Conservation (phyloP, 2,797 vertebrate genomes). For the Phataginus tetradactyla region DNA sequence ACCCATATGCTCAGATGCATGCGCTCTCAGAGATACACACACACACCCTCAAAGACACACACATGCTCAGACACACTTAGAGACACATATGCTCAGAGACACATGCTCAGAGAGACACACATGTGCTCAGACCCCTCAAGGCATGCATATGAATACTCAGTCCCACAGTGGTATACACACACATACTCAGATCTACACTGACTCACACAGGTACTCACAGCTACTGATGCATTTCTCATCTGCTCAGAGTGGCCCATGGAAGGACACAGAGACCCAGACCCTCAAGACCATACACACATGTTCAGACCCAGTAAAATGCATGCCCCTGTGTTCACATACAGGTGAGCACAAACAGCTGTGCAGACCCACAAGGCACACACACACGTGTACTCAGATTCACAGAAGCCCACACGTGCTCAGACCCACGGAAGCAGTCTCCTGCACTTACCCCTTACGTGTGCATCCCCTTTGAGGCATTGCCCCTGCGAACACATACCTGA, state of each 20-base stretch:
- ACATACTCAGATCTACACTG: fast-evolving
- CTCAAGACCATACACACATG: not conserved
- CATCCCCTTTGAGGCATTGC: not conserved
- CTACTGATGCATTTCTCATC: not conserved
- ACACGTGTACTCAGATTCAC: not conserved
- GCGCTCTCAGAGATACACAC: not conserved
- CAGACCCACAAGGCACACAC: not conserved
- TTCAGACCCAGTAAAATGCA: not conserved
- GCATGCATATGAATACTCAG: fast-evolving
- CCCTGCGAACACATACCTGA: fast-evolving
- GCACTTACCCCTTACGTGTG: fast-evolving
- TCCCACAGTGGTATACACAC: not conserved
- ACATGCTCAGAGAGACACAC: not conserved
- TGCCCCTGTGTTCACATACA: not conserved
- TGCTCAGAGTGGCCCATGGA: not conserved
- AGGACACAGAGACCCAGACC: not conserved
- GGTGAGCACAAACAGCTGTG: not conserved
- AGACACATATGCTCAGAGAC: not conserved
- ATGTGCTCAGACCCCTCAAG: not conserved
- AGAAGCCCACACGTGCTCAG: not conserved
- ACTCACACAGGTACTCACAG: not conserved
- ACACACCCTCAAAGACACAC: not conserved
- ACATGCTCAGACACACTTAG: not conserved
- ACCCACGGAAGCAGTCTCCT: not conserved
- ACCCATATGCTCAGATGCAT: not conserved